These are phyloP conservation scores for Cybosia mesomella DNA, from an alignment of 2,888 invertebrate genomes.

Conservation along the genomic window DNA sequence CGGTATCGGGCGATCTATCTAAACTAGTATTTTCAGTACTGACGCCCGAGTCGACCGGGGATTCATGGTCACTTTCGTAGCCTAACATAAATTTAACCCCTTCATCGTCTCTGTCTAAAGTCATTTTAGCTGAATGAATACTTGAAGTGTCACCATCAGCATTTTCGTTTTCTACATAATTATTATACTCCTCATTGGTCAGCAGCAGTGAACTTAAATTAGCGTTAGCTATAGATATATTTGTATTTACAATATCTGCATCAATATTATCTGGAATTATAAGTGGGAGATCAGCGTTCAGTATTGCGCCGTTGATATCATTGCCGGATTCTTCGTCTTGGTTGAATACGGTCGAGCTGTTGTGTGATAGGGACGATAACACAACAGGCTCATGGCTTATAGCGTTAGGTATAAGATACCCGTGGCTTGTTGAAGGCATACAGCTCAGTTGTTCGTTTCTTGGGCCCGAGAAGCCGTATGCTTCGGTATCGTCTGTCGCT, in stretches of 20 bases:
- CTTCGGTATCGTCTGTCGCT: conserved; percentile 66
- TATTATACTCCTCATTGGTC: conserved; percentile 81
- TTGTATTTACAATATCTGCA: conserved; percentile 76
- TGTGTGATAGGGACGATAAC: conserved; percentile 83
- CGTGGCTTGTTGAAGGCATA: conserved; percentile 88
- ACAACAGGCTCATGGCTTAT: conserved; percentile 87
- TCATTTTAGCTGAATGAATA: conserved; percentile 75
- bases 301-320: conserved; percentile 61
- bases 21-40: conserved; percentile 91
- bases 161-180: conserved; percentile 64
- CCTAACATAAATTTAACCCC: conserved; percentile 82
- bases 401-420: conserved; percentile 88
- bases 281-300: conserved; percentile 71
- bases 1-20: conserved; percentile 88
- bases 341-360: conserved; percentile 80
- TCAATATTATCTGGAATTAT: conserved; percentile 80
- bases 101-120: conserved; percentile 67
- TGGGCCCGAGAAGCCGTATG: conserved; percentile 63
- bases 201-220: conserved; percentile 87
- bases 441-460: conserved; percentile 80
- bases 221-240: conserved; percentile 89
- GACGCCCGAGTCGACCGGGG: conserved; percentile 89
- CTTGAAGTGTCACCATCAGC: conserved; percentile 67
- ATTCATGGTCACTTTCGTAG: conserved; percentile 83
- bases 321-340: conserved; percentile 70